Evolutionary conservation across 2,888 invertebrate genomes (phyloP).

Genomic region (Galeruca laticollis): DNA sequence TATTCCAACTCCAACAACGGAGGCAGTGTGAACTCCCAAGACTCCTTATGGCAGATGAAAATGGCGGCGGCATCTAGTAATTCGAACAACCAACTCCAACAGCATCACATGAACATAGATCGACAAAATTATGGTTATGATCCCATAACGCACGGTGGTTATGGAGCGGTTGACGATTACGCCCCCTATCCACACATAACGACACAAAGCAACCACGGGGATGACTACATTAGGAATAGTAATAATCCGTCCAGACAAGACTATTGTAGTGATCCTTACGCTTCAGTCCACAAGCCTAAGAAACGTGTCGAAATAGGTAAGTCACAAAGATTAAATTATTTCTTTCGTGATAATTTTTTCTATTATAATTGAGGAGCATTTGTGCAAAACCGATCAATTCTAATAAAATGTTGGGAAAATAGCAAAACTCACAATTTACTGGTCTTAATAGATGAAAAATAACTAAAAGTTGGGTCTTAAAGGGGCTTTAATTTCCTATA

Average conservation of each 20-base stretch:
- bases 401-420: too few species aligned
- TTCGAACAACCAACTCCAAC: conserved; percentile 72
- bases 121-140: conserved; percentile 75
- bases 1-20: conserved; percentile 95
- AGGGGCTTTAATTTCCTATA: too few species aligned
- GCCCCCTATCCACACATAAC: conserved; percentile 86
- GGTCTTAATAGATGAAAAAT: too few species aligned
- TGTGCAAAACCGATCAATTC: too few species aligned
- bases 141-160: conserved; percentile 84
- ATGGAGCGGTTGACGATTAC: conserved; percentile 86
- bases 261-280: conserved; percentile 89
- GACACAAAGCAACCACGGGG: conserved; percentile 74
- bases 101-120: conserved; percentile 53
- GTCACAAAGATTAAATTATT: conserved; percentile 55
- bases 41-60: conserved; percentile 95
- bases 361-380: neutral
- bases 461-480: too few species aligned
- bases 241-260: conserved; percentile 89
- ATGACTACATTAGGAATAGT: conserved; percentile 80
- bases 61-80: conserved; percentile 82
- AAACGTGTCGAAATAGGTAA: conserved; percentile 89
- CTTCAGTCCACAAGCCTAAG: conserved; percentile 90
- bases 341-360: neutral
- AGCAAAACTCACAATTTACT: too few species aligned
- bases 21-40: conserved; percentile 95